Evolutionary conservation across 37 sponge, comb jelly and placozoan genomes (phyloP).

Genomic region (Dysidea cf. avara): DNA sequence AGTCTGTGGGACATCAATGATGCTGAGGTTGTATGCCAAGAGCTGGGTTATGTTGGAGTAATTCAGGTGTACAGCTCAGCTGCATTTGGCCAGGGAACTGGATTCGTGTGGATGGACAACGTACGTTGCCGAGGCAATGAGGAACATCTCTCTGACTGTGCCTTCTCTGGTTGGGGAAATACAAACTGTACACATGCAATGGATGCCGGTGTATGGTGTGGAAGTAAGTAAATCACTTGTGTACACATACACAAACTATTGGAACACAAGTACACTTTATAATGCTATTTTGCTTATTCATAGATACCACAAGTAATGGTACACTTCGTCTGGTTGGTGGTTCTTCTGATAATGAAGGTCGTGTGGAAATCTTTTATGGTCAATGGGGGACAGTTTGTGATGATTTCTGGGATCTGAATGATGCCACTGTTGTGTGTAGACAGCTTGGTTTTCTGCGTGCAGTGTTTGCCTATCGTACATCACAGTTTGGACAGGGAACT

Average conservation of each 20-base stretch:
- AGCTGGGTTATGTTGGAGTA: slow-evolving; percentile 34
- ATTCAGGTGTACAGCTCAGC: background rate
- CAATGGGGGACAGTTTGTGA: too few relatives aligned
- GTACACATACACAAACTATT: too few relatives aligned
- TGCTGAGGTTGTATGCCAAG: slow-evolving; percentile 8
- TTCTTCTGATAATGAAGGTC: too few relatives aligned
- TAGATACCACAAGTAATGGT: too few relatives aligned
- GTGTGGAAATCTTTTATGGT: too few relatives aligned
- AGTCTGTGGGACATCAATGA: background rate
- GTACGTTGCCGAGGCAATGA: slow-evolving; percentile 36
- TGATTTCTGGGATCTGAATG: too few relatives aligned
- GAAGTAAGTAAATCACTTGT: background rate
- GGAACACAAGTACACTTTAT: too few relatives aligned
- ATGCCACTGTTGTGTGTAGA: too few relatives aligned
- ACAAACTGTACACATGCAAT: background rate
- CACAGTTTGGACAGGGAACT: slow-evolving; percentile 11
- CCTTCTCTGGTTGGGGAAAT: background rate
- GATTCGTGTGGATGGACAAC: slow-evolving; percentile 27
- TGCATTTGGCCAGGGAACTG: slow-evolving; percentile 10
- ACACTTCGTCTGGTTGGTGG: too few relatives aligned
- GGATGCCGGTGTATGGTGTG: slow-evolving; percentile 4
- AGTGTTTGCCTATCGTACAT: background rate
- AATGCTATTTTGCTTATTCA: too few relatives aligned
- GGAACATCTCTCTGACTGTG: slow-evolving; percentile 12
- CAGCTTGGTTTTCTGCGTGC: too few relatives aligned